Evolutionary conservation across 1,140 invertebrate genomes (phyloP).

Genomic region (Littorina saxatilis): DNA sequence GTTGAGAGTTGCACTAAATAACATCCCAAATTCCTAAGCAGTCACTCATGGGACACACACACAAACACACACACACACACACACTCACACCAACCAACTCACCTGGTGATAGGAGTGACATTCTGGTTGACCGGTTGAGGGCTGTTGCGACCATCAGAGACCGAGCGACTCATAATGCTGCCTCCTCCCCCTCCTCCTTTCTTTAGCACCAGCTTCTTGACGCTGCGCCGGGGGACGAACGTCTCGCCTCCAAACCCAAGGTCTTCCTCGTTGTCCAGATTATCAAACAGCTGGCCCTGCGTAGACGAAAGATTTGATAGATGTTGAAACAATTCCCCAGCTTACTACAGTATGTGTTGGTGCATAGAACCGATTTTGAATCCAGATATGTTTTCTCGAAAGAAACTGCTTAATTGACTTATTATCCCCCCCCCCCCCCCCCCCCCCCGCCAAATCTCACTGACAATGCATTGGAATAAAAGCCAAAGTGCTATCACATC

Average conservation of each 20-base stretch:
- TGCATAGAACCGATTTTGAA: background rate
- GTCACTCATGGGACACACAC: too few relatives aligned
- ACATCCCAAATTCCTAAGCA: too few relatives aligned
- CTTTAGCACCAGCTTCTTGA: slow-evolving; percentile 78
- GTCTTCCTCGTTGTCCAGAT: slow-evolving; percentile 78
- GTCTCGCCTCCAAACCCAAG: slow-evolving; percentile 72
- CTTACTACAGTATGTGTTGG: too few relatives aligned
- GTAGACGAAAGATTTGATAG: slow-evolving; percentile 36
- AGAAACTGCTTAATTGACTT: background rate
- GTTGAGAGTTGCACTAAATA: too few relatives aligned
- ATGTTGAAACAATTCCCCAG: background rate
- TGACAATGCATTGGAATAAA: too few relatives aligned
- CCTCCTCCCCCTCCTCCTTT: slow-evolving; percentile 51
- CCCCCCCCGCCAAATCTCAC: too few relatives aligned
- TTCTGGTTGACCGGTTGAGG: slow-evolving; percentile 22
- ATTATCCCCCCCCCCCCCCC: background rate
- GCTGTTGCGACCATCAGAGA: slow-evolving; percentile 48
- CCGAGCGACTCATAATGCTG: slow-evolving; percentile 49
- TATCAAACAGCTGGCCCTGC: slow-evolving; percentile 78
- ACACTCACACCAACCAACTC: slow-evolving; percentile 1
- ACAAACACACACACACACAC: too few relatives aligned
- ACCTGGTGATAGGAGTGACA: slow-evolving; percentile 46
- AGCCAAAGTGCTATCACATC: too few relatives aligned
- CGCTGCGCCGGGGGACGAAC: slow-evolving; percentile 78
- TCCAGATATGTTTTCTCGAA: background rate